phyloP scores from a whole-genome alignment of 2,113 vertebrate species.

The Urocolius indicus region DNA sequence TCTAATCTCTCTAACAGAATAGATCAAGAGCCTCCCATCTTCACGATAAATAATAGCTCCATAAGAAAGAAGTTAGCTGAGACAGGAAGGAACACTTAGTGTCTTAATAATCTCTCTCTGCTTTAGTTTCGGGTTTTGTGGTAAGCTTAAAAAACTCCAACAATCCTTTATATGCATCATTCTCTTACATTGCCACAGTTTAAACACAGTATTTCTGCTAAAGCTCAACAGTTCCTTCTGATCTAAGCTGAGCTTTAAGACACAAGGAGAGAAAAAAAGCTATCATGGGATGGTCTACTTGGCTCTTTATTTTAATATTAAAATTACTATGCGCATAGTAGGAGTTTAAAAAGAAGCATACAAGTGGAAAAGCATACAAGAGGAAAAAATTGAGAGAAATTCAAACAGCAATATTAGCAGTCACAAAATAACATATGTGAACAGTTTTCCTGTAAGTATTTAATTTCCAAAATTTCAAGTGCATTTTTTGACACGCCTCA shows the following conservation, averaged over 20 bases:
- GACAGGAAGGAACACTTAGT: neutral
- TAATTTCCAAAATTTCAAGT: neutral
- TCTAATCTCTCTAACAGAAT: neutral
- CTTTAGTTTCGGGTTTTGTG: neutral
- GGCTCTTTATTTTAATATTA: neutral
- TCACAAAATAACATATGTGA: neutral
- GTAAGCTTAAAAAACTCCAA: neutral
- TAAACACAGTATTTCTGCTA: neutral
- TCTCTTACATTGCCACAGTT: neutral
- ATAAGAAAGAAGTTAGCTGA: neutral
- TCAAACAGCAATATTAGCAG: neutral
- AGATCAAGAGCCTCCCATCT: neutral
- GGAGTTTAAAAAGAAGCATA: neutral
- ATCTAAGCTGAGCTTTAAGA: neutral
- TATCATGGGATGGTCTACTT: accelerated
- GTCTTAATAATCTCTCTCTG: neutral
- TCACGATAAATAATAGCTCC: neutral
- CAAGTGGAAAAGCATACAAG: too few relatives aligned
- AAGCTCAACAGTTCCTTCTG: neutral
- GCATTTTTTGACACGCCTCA: neutral
- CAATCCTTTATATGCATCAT: neutral
- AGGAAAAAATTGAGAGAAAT: neutral
- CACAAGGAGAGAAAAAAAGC: neutral
- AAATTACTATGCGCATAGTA: accelerated
- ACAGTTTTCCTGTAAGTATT: neutral